These are phyloP conservation scores for Amblyjoppa fuscipennis DNA, from an alignment of 2,888 invertebrate genomes.

Conservation along the genomic window DNA sequence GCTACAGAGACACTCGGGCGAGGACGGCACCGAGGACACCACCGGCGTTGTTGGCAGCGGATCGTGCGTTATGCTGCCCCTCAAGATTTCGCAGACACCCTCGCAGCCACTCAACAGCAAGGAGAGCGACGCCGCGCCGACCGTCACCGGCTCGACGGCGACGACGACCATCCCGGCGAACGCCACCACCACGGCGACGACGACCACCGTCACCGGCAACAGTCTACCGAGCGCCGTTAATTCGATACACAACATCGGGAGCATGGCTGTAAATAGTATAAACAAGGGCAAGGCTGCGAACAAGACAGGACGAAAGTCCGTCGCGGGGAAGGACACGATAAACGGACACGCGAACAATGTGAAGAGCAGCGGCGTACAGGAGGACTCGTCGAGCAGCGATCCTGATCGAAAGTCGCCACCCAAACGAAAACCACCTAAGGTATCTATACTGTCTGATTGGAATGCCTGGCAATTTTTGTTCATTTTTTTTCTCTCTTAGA, in stretches of 20 bases:
- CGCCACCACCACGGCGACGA: slow-evolving; percentile 31
- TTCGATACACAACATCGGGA: slow-evolving; percentile 87
- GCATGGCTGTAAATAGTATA: slow-evolving; percentile 89
- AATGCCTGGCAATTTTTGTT: slow-evolving; percentile 41
- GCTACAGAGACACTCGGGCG: slow-evolving; percentile 94
- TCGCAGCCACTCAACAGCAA: slow-evolving; percentile 75
- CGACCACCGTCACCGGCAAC: slow-evolving; percentile 71
- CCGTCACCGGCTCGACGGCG: slow-evolving; percentile 82
- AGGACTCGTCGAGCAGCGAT: slow-evolving; percentile 90
- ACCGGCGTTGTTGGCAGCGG: slow-evolving; percentile 88
- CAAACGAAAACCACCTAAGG: slow-evolving; percentile 89
- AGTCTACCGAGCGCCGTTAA: slow-evolving; percentile 86
- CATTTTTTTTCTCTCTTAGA: not conserved
- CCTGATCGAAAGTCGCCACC: slow-evolving; percentile 88
- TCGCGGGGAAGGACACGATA: slow-evolving; percentile 84
- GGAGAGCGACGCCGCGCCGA: slow-evolving; percentile 73
- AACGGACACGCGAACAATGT: slow-evolving; percentile 87
- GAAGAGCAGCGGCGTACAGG: slow-evolving; percentile 80
- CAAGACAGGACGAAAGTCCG: slow-evolving; percentile 84
- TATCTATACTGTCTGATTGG: slow-evolving; percentile 76
- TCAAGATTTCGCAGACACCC: slow-evolving; percentile 83
- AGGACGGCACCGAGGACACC: slow-evolving; percentile 89
- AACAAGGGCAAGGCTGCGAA: slow-evolving; percentile 86
- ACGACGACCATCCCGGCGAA: slow-evolving; percentile 85
- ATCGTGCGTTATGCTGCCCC: slow-evolving; percentile 90